These are phyloP conservation scores for Microcebus jonahi DNA, from an alignment of 2,113 vertebrate species.

Conservation along the genomic window DNA sequence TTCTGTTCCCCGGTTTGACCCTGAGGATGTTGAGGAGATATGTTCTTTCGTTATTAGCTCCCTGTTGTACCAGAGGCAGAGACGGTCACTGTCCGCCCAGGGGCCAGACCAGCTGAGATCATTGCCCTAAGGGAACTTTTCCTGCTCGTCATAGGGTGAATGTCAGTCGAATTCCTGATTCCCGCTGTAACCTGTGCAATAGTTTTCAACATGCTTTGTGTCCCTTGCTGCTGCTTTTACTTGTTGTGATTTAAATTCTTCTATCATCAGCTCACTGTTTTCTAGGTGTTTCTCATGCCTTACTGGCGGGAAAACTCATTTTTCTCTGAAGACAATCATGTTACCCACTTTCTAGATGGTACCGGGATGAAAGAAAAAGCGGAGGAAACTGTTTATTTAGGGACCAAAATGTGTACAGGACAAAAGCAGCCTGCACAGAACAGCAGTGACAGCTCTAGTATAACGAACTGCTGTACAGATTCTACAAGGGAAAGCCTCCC, in stretches of 20 bases:
- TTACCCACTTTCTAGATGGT: background rate
- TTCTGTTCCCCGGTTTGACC: too few relatives aligned
- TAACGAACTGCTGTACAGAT: background rate
- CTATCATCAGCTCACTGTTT: background rate
- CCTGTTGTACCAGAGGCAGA: too few relatives aligned
- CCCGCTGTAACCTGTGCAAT: background rate
- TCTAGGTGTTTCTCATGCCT: background rate
- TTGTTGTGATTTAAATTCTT: background rate
- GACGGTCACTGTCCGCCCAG: too few relatives aligned
- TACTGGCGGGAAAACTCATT: background rate
- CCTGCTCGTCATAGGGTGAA: background rate
- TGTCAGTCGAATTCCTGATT: background rate
- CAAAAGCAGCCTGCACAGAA: background rate
- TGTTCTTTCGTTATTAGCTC: too few relatives aligned
- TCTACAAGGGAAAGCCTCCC: background rate
- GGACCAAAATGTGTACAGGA: too few relatives aligned
- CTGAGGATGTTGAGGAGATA: too few relatives aligned
- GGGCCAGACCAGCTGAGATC: background rate
- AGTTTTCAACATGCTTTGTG: background rate
- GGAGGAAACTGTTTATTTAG: background rate
- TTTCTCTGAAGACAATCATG: background rate
- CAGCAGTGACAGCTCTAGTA: accelerated
- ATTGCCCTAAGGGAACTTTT: background rate
- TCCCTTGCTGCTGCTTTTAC: background rate
- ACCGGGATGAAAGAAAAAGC: background rate